Percentiles rank a stretch among this genome's conserved stretches.
These are phyloP conservation scores for Hypolimnas misippus DNA, from an alignment of 2,888 invertebrate genomes.

Conservation along the genomic window DNA sequence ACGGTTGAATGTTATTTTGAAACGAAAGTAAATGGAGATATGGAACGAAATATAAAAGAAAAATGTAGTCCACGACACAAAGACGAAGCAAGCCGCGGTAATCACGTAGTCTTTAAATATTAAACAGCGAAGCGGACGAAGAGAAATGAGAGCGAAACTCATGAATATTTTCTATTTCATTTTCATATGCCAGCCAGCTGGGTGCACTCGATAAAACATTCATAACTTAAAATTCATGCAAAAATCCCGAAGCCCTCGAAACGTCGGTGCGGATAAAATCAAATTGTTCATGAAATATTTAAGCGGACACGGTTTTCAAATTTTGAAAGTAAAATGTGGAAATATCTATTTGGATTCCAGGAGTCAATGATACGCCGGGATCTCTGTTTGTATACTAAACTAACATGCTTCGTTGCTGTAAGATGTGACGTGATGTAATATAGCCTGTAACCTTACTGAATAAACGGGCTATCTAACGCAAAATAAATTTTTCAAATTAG, in stretches of 20 bases:
- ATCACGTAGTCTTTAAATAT: slow-evolving; percentile 5
- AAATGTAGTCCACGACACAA: background rate
- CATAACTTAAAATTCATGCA: slow-evolving; percentile 2
- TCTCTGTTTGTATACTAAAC: no score
- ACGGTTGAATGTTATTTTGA: background rate
- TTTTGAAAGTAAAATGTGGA: no score
- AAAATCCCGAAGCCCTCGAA: background rate
- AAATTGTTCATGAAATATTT: slow-evolving; percentile 6
- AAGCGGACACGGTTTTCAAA: background rate
- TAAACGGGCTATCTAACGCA: no score
- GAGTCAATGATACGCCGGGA: no score
- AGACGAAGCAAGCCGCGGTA: background rate
- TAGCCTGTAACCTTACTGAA: no score
- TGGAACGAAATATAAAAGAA: background rate
- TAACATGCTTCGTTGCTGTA: no score
- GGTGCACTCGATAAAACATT: slow-evolving; percentile 31
- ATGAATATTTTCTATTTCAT: slow-evolving; percentile 32
- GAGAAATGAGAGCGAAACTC: slow-evolving; percentile 17
- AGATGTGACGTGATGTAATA: no score
- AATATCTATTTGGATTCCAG: no score
- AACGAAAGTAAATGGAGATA: background rate
- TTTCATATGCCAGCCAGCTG: slow-evolving; percentile 25
- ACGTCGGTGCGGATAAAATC: slow-evolving; percentile 5
- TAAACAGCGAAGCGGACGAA: background rate
- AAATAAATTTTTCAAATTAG: no score